Percentiles rank a stretch among this genome's conserved stretches.
These are phyloP conservation scores for Drosophila subquinaria DNA, from an alignment of 2,888 invertebrate species.

Conservation along the genomic window DNA sequence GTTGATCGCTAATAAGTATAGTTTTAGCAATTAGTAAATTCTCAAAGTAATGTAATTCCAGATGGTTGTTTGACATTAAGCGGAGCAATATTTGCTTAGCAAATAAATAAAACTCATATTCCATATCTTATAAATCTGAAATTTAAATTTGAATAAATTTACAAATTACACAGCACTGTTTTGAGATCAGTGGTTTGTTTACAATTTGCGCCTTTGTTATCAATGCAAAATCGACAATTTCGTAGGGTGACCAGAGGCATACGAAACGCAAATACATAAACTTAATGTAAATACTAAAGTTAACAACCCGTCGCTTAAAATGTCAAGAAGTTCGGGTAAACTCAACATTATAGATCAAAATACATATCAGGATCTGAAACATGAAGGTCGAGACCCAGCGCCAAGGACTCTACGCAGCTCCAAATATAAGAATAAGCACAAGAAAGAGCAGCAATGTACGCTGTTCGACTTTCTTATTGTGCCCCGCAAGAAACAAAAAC, in stretches of 20 bases:
- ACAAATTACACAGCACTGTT: conserved; percentile 1
- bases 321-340: conserved; percentile 64
- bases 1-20: conserved; percentile 33
- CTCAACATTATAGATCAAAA: conserved; percentile 59
- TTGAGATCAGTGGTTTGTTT: too few species aligned
- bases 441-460: conserved; percentile 27
- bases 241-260: conserved; percentile 2
- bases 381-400: neutral
- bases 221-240: neutral
- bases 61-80: conserved; percentile 2
- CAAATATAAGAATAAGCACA: conserved; percentile 67
- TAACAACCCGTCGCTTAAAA: conserved; percentile 11
- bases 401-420: conserved; percentile 55
- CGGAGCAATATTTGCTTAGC: neutral
- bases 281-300: neutral
- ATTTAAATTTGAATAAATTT: neutral
- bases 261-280: neutral
- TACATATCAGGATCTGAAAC: conserved; percentile 54
- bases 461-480: conserved; percentile 62
- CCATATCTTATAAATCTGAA: neutral
- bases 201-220: too few species aligned
- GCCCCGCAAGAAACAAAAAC: conserved; percentile 43
- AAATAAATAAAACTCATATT: neutral
- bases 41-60: neutral
- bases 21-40: conserved; percentile 32